phyloP scores from a whole-genome alignment of 2,113 vertebrate genomes.

The Urocynchramus pylzowi region DNA sequence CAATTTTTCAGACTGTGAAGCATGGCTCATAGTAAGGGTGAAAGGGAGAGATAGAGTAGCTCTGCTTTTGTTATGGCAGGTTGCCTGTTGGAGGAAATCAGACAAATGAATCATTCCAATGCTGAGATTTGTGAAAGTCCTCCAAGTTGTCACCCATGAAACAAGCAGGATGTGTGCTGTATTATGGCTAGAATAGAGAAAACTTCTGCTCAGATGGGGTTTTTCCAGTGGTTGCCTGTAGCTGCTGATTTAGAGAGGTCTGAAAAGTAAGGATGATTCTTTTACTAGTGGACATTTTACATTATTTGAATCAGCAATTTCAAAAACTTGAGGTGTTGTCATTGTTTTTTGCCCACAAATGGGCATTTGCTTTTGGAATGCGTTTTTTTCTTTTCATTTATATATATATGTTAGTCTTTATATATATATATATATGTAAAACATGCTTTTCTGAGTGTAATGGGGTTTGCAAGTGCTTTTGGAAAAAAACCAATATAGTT shows the following conservation, averaged over 20 bases:
- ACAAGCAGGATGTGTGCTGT: background rate
- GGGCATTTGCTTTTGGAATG: background rate
- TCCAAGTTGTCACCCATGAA: background rate
- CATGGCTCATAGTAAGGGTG: background rate
- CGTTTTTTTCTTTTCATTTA: background rate
- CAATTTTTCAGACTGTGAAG: background rate
- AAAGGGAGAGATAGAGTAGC: background rate
- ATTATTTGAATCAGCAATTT: background rate
- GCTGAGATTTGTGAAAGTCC: background rate
- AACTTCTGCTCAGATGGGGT: background rate
- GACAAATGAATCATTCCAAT: background rate
- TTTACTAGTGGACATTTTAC: background rate
- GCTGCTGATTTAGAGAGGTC: background rate
- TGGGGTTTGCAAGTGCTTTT: background rate
- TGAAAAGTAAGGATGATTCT: background rate
- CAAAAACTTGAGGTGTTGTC: background rate
- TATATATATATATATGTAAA: no score
- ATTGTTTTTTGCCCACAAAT: background rate
- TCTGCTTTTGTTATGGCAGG: background rate
- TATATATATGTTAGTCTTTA: background rate
- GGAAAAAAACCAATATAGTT: background rate
- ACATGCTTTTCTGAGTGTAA: background rate
- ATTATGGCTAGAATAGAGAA: background rate
- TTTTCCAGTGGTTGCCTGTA: background rate
- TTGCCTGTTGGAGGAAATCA: background rate